These are phyloP conservation scores for Caenorhabditis brenneri DNA, from an alignment of 1,140 invertebrate genomes.

Conservation along the genomic window DNA sequence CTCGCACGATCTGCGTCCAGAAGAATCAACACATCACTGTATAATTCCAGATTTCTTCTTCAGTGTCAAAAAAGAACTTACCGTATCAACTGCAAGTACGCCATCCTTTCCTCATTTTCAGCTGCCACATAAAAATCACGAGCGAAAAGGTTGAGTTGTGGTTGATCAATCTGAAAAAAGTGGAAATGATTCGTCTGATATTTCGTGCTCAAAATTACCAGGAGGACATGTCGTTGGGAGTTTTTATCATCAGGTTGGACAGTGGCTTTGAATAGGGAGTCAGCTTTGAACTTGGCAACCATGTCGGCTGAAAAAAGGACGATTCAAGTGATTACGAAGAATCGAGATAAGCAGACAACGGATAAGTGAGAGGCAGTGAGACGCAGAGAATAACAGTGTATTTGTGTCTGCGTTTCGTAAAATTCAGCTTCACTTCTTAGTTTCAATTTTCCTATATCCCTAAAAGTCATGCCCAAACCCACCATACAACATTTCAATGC, in stretches of 20 bases:
- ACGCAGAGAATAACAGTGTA: no score
- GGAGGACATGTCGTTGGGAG: constrained; percentile 67
- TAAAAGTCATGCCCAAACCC: background rate
- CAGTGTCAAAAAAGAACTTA: no score
- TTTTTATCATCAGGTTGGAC: constrained; percentile 71
- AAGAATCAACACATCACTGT: constrained; percentile 72
- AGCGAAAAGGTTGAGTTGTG: constrained; percentile 67
- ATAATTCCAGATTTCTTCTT: background rate
- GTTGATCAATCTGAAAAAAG: constrained; percentile 70
- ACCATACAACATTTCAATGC: constrained; percentile 66
- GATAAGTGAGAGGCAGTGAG: no score
- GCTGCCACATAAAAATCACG: constrained; percentile 69
- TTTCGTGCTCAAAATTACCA: constrained; percentile 54
- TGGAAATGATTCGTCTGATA: no score
- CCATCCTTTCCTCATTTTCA: constrained; percentile 69
- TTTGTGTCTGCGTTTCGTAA: no score
- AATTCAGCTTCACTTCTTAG: no score
- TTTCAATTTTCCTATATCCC: no score
- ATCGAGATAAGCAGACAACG: no score
- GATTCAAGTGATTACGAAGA: no score
- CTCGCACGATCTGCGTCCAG: constrained; percentile 76
- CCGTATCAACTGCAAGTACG: constrained; percentile 63
- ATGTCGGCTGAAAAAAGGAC: constrained; percentile 45
- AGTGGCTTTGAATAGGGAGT: constrained; percentile 69
- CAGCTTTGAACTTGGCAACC: constrained; percentile 68